phyloP scores from a whole-genome alignment of 2,113 vertebrate genomes.

The Gasterosteus aculeatus region DNA sequence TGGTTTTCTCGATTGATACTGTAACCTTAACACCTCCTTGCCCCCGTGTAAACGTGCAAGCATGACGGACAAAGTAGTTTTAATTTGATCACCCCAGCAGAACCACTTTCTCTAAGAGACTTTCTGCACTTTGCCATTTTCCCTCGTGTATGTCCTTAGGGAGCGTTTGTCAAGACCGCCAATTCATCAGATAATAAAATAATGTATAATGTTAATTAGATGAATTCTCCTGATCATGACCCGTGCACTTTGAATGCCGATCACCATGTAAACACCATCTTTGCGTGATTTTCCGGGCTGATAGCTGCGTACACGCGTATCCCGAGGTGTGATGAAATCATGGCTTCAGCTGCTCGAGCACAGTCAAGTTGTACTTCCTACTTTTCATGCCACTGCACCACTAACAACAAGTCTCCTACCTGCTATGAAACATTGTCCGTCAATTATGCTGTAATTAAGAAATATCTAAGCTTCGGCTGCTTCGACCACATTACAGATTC shows the following conservation, averaged over 20 bases:
- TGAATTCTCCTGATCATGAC: slow-evolving; percentile 75
- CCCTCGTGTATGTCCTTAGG: slow-evolving; percentile 44
- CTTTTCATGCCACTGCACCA: slow-evolving; percentile 52
- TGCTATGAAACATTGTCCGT: slow-evolving; percentile 73
- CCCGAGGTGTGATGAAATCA: slow-evolving; percentile 67
- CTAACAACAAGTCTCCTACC: slow-evolving; percentile 59
- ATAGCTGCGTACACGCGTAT: slow-evolving; percentile 44
- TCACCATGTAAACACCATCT: slow-evolving; percentile 72
- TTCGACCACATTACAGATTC: slow-evolving; percentile 65
- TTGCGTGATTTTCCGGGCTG: slow-evolving; percentile 58
- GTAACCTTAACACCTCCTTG: slow-evolving; percentile 27
- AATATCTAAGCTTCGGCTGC: slow-evolving; percentile 63
- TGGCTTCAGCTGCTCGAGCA: slow-evolving; percentile 66
- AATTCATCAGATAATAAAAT: slow-evolving; percentile 76
- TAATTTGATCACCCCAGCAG: slow-evolving; percentile 60
- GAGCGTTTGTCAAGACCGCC: slow-evolving; percentile 67
- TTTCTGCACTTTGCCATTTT: slow-evolving; percentile 43
- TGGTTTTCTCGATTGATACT: background rate
- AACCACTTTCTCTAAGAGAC: slow-evolving; percentile 39
- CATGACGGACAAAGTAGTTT: slow-evolving; percentile 48
- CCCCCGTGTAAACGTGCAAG: slow-evolving; percentile 5
- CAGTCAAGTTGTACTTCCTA: slow-evolving; percentile 56
- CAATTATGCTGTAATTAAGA: slow-evolving; percentile 78
- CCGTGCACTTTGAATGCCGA: slow-evolving; percentile 70
- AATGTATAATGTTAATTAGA: slow-evolving; percentile 78